Base-by-base conservation (phyloP, 2,888 invertebrate genomes). In the Catocala nupta region DNA sequence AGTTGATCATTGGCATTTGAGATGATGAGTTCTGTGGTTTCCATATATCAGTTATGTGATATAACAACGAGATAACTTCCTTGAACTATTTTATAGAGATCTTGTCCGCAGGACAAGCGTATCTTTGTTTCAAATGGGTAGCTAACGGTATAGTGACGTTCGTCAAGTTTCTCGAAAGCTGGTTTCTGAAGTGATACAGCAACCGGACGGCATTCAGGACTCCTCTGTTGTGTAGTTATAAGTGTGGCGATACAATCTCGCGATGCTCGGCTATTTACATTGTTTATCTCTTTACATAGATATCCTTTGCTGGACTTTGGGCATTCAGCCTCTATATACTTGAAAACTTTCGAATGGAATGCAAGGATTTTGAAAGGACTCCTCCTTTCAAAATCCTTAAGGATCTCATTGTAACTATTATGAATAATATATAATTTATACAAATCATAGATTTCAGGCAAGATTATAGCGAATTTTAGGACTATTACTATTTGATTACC, bases 101-200 rank as follows among this genome's bases (percentile, higher is more conserved):
- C n/a, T n/a, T n/a, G n/a, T n/a, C n/a, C n/a, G n/a, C n/a, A n/a
- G n/a, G n/a, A n/a, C n/a, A n/a, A n/a, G n/a, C n/a, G n/a, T n/a
- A n/a, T n/a, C n/a, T n/a, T n/a, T n/a, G n/a, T n/a, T n/a, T n/a
- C n/a, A n/a, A n/a, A n/a, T 6, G 71, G 70, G 16, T 71, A 68
- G 10, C 49, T 64, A 34, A 75, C 56, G 33, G 63, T 65, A 48
- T 76, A 70, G 43, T 71, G 71, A 8, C 11, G 9, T 36, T 70
- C 65, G 13, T 71, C 73, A 4, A 76, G 55, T 52, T 63, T 45
- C 49, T 72, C 66, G 5, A 42, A 55, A 9, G 67, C 68, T 47
- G 63, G 50, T 8, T 60, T 57, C 5, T 52, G 36, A n/a, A 70
- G 34, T 5, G 49, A 42, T 10, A 71, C 55, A 0, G 56, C 48